Evolutionary conservation across 2,888 invertebrate genomes (phyloP), one percentile per base, ranked within the genome.

Genomic region (Leptinotarsa tumamoca): DNA sequence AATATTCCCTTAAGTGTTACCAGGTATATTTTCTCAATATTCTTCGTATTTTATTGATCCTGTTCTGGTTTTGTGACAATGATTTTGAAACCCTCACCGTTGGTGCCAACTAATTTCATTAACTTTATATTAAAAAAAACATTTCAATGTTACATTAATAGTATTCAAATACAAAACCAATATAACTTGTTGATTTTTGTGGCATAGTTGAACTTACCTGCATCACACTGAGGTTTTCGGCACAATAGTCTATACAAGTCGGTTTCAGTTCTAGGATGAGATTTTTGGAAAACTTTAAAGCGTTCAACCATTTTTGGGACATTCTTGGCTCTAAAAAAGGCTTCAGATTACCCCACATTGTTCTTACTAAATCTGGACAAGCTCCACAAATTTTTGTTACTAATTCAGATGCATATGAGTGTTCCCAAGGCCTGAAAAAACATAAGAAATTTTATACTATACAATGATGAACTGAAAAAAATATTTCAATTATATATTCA

Each of bases 311-410:
- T 79, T 90, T 89, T 13, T 88, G 88, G 0, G 91, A 90, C 76
- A 89, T 87, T 81, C 91, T 79, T 7, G 93, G 93, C 83, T 92
- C 92, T 78, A 95, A 90, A 81, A 90, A 90, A 1, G 90, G 89
- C 75, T 92, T 92, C 15, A 93, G 89, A 54, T 91, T 90, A 71
- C 83, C 88, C 81, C 94, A 90, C 17, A 94, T 88, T 3, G 91
- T 90, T 85, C 92, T 91, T 18, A 92, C 92, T 70, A 95, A 88
- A 85, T 95, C 95, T 0, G 95, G 95, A 86, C 95, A 95, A 52
- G 92, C 91, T 70, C 88, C 87, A 74, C 94, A 87, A 70, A 94
- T 93, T 85, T 92, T 90, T 3, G 92, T 86, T 7, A 95, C 89
- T 18, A 94, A 88, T 72, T 94, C 91, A 73, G 90, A 88, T 82